phyloP scores from a whole-genome alignment of 2,888 invertebrate genomes.

The Agrypnus murinus region DNA sequence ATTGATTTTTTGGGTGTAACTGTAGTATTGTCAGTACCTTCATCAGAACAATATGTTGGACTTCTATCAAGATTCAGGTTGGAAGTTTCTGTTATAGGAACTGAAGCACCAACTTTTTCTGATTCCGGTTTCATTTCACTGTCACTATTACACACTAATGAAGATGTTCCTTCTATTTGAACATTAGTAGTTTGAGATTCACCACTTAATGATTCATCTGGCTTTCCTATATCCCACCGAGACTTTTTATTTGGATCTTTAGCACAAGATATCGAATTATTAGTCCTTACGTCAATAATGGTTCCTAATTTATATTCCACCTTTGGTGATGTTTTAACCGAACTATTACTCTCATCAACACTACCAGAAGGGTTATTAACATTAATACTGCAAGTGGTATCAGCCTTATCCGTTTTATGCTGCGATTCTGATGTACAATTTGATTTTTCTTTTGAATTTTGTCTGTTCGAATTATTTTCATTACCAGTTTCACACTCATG shows the following conservation, averaged over 20 bases:
- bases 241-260: conserved; percentile 66
- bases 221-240: conserved; percentile 72
- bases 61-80: too few species aligned
- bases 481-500: conserved; percentile 84
- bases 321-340: conserved; percentile 51
- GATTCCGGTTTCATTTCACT: too few species aligned
- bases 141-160: too few species aligned
- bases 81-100: too few species aligned
- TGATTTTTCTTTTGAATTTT: neutral
- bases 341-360: conserved; percentile 36
- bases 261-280: conserved; percentile 55
- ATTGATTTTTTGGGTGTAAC: conserved; percentile 42
- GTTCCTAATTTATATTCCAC: conserved; percentile 61
- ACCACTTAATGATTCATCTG: conserved; percentile 55
- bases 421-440: conserved; percentile 19
- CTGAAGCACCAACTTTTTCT: neutral
- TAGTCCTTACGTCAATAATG: conserved; percentile 63
- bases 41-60: neutral
- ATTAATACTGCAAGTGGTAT: conserved; percentile 51
- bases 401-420: conserved; percentile 32
- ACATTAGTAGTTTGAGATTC: conserved; percentile 62
- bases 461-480: conserved; percentile 61
- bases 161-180: conserved; percentile 4
- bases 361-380: conserved; percentile 54
- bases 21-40: neutral